phyloP scores from a whole-genome alignment of 2,113 vertebrate species.

The Ceyx margarethae region DNA sequence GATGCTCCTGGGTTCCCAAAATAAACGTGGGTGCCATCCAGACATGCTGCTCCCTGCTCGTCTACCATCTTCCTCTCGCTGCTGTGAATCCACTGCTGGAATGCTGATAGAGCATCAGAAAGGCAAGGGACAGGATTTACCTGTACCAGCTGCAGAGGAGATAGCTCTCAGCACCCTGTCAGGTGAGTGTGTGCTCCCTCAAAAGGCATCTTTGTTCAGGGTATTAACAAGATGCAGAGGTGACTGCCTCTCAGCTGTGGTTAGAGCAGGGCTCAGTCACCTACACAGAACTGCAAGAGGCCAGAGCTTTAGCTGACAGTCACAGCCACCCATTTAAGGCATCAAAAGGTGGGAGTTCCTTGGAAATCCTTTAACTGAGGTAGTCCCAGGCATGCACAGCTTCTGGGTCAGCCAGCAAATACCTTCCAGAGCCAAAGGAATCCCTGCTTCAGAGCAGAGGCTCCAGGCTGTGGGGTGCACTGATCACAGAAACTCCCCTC shows the following conservation, averaged over 20 bases:
- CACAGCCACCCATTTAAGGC: neutral
- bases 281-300: neutral
- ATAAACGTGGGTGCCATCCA: constrained; percentile 62
- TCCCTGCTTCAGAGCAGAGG: neutral
- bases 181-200: constrained; percentile 31
- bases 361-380: neutral
- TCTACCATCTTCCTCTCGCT: constrained; percentile 42
- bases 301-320: neutral
- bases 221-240: constrained; percentile 25
- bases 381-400: neutral
- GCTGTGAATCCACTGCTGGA: constrained; percentile 60
- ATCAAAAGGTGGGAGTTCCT: neutral
- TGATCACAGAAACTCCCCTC: neutral
- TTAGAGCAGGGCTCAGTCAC: neutral
- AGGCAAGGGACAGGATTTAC: constrained; percentile 60
- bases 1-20: constrained; percentile 51
- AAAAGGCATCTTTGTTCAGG: constrained; percentile 40
- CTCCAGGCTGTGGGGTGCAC: neutral
- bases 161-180: neutral
- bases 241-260: neutral
- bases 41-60: constrained; percentile 48
- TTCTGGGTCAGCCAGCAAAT: neutral
- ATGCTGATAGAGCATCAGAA: constrained; percentile 46
- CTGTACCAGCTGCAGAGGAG: constrained; percentile 12
- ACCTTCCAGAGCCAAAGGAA: neutral